Base-by-base conservation (phyloP, 2,113 vertebrate species). In the Orycteropus afer region DNA sequence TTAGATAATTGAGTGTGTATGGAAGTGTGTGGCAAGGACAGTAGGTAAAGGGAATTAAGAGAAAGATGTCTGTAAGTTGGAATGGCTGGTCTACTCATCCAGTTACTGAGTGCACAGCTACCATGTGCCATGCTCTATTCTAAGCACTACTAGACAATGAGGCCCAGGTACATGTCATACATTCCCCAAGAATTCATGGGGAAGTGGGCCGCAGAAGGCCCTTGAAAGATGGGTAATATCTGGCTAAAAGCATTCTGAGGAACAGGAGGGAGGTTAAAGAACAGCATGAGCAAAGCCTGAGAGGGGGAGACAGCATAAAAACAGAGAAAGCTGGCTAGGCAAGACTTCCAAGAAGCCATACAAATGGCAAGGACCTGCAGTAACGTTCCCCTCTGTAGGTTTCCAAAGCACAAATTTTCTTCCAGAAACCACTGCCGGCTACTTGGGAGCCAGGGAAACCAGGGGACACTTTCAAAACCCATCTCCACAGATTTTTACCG, bases 341-440 rank as follows among this genome's bases (percentile, higher is more conserved):
- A 29, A 10, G 25, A 13, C 29, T 59, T 29, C 47, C 15, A 63
- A 84, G 71, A 42, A 2, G n/a, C 23, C 73, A 9, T 2, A 27
- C 7, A 17, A 2, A 57, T 7, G 57, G 47, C 23, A 23, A 4
- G 7, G 45, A 20, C 47, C 29, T 5, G 15, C 37, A 20, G 0
- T 2, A 7, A 63, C 22, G 8, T 47, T 37, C 37, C 49, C 71
- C 10, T 78, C 20, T 37, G 17, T 40, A 8, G 45, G 45, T 25
- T 57, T 84, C 69, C 53, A 85, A 51, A 25, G 42, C 23, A 0
- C 0, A 10, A 63, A 7, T 37, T 77, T 63, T 61, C 45, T 51
- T 76, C 85, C 59, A 76, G n/a, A 65, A 79, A 71, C 47, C 61
- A 65, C 18, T 77, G 67, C 5, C 34, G 27, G 42, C 82, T 23